Percentiles rank a stretch among this genome's conserved stretches.
Conservation (phyloP, 2,797 vertebrate species). For the Octomys mimax region DNA sequence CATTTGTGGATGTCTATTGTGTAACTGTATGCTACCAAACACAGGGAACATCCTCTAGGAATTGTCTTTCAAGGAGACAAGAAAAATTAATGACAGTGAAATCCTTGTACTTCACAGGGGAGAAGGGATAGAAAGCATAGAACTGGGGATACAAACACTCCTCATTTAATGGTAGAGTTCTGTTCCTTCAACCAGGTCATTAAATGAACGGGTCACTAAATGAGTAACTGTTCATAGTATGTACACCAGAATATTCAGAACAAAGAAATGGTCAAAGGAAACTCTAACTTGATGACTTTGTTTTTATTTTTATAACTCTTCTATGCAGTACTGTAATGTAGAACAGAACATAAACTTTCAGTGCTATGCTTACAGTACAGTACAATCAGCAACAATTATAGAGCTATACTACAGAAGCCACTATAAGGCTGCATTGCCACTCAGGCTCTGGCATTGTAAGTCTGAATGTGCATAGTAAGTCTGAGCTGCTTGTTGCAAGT, state of each 20-base stretch:
- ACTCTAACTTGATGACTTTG: neutral
- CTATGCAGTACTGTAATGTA: neutral
- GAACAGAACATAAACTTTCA: neutral
- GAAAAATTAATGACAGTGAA: neutral
- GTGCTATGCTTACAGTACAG: neutral
- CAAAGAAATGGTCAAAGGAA: neutral
- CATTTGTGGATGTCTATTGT: neutral
- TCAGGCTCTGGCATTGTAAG: neutral
- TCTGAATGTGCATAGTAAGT: neutral
- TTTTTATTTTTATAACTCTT: neutral
- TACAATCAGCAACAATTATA: neutral
- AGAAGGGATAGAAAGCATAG: neutral
- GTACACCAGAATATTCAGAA: neutral
- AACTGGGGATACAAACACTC: neutral
- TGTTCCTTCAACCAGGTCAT: neutral
- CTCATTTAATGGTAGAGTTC: neutral
- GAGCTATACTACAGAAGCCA: neutral
- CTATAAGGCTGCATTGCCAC: neutral
- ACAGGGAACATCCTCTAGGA: neutral
- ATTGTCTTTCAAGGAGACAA: neutral
- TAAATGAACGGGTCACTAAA: neutral
- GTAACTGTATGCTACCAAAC: neutral
- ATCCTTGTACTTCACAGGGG: neutral
- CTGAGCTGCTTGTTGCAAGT: neutral
- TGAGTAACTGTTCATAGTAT: neutral